Conservation (phyloP, 1,140 invertebrate genomes). For the Ptiloglossa arizonensis region DNA sequence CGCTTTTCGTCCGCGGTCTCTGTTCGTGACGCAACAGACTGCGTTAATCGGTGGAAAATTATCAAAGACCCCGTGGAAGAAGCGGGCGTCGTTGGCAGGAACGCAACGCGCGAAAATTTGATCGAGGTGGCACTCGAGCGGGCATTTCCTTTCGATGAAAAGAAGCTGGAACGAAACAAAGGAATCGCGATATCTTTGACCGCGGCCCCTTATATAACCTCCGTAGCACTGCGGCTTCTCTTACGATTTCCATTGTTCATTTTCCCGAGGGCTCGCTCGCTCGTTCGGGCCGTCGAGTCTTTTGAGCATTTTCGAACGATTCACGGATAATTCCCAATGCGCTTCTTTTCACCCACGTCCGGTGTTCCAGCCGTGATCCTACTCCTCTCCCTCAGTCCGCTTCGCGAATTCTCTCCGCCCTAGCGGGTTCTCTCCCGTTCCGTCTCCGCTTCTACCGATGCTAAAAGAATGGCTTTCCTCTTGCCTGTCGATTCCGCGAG, state of each 20-base stretch:
- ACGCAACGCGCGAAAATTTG: conserved; percentile 20
- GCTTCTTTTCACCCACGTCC: conserved; percentile 59
- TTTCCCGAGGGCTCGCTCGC: conserved; percentile 73
- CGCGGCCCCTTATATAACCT: conserved; percentile 58
- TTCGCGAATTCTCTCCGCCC: too few species aligned
- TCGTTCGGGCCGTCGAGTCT: conserved; percentile 73
- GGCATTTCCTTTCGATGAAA: conserved; percentile 28
- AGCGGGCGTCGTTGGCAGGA: not conserved
- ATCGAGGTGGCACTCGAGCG: conserved; percentile 12
- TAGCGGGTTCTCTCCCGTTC: not conserved
- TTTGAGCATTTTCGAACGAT: conserved; percentile 76
- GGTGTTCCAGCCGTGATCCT: conserved; percentile 33
- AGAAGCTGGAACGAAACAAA: conserved; percentile 67
- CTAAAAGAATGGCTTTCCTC: conserved; percentile 36
- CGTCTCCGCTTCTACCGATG: conserved; percentile 9
- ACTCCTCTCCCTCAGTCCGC: not conserved
- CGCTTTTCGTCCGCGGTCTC: too few species aligned
- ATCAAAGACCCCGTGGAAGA: not conserved
- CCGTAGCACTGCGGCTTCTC: conserved; percentile 64
- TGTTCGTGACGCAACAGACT: not conserved
- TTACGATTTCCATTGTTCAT: conserved; percentile 74
- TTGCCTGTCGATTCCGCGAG: conserved; percentile 28
- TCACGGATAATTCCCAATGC: conserved; percentile 77
- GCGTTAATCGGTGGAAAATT: conserved; percentile 16
- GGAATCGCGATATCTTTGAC: conserved; percentile 74